phyloP scores from a whole-genome alignment of 1,140 invertebrate genomes.

The Scaptodrosophila lebanonensis region DNA sequence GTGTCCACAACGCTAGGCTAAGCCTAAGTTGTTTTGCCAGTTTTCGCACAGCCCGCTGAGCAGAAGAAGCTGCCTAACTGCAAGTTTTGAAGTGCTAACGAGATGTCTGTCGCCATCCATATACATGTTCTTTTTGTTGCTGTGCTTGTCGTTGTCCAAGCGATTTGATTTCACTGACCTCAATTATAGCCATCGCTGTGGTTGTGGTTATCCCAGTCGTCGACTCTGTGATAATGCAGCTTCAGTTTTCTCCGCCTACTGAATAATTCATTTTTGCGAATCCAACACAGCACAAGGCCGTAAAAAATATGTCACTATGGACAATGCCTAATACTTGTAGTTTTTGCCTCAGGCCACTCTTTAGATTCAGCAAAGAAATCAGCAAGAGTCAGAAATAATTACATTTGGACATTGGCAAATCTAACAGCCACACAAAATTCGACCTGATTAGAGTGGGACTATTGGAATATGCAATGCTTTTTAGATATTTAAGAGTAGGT shows the following conservation, averaged over 20 bases:
- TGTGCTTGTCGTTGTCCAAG: slow-evolving; percentile 27
- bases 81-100: slow-evolving; percentile 47
- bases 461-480: no score
- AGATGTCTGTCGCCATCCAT: no score
- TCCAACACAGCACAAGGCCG: slow-evolving; percentile 11
- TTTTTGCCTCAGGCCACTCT: no score
- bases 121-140: no score
- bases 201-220: slow-evolving; percentile 13
- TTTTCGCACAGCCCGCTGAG: slow-evolving; percentile 35
- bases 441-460: no score
- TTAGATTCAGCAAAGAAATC: no score
- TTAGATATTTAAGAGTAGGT: no score
- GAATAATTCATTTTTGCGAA: slow-evolving; percentile 58
- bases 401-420: no score
- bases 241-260: slow-evolving; percentile 37
- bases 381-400: no score
- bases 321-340: no score
- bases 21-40: slow-evolving; percentile 6
- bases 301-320: slow-evolving; percentile 38
- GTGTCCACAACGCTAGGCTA: not conserved
- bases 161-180: slow-evolving; percentile 67
- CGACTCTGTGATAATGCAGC: slow-evolving; percentile 12
- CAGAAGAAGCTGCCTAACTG: slow-evolving; percentile 3
- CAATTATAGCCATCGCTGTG: slow-evolving; percentile 41
- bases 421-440: no score